Base-by-base conservation (phyloP, 2,888 invertebrate species). In the Pomacea canaliculata region DNA sequence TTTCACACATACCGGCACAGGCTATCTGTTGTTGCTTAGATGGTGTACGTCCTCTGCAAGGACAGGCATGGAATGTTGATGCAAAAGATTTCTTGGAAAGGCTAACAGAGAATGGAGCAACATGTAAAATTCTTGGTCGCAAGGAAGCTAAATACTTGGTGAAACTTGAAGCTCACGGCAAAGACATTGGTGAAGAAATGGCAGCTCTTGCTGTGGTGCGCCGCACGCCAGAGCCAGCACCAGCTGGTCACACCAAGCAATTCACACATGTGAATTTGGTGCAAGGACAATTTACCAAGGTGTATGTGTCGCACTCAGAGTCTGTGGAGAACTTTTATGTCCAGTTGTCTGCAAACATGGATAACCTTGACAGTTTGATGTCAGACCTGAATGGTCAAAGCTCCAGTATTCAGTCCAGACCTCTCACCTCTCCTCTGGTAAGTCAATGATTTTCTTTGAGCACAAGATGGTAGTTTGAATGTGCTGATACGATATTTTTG, bases 71-170 rank as follows among this genome's bases (percentile, higher is more conserved):
- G 83, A 84, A 79, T 16, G 81, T 79, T 51, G 84, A 85, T 71
- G 81, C 85, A 10, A 84, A 84, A 71, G 80, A 81, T 63, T 85
- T 86, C 27, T 83, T 87, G 79, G 84, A 86, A 70, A 82, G 83
- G 46, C 77, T 85, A 7, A 81, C 85, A 7, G 82, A 81, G 70
- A 84, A 85, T 68, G 84, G 84, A 27, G 83, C 82, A 60, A 81
- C 85, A 0, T 82, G 84, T 73, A 82, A 73, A 59, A 80, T 86
- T 46, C 70, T 83, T n/a, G 79, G 79, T 8, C 71, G 73, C 19
- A 67, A 79, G 18, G 79, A 79, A 16, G 80, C 79, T 63, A 62
- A 72, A 8, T 81, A 81, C 49, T 67, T 80, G 56, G 85, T 84
- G 10, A 79, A 81, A 19, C 77, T 85, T n/a, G 70, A 72, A 51